phyloP scores from a whole-genome alignment of 2,888 invertebrate species.

The Ormyrus rosae region DNA sequence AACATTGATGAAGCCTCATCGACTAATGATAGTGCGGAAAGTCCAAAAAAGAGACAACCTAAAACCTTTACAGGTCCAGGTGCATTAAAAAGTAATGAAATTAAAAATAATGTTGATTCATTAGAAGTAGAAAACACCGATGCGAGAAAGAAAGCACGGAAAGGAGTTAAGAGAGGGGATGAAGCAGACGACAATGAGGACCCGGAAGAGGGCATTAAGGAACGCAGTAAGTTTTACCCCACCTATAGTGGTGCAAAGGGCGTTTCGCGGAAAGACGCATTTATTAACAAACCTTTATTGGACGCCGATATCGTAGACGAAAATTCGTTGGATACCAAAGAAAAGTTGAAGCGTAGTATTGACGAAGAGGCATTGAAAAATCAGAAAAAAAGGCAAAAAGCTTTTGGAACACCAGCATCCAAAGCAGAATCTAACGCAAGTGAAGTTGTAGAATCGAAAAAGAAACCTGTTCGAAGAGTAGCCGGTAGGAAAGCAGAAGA shows the following conservation, averaged over 20 bases:
- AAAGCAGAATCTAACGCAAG: conserved; percentile 4
- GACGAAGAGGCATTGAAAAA: conserved; percentile 56
- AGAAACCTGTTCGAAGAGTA: conserved; percentile 19
- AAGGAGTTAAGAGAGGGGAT: conserved; percentile 65
- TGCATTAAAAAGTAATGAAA: conserved; percentile 1
- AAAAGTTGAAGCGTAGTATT: conserved; percentile 52
- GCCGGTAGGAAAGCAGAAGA: conserved; percentile 46
- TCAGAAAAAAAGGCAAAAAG: conserved; percentile 48
- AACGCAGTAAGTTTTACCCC: conserved; percentile 75
- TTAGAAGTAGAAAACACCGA: conserved; percentile 46
- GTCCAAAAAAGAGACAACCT: conserved; percentile 71
- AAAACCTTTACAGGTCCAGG: conserved; percentile 29
- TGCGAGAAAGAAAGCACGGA: conserved; percentile 66
- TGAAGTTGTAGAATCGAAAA: conserved; percentile 16
- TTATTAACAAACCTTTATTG: not conserved
- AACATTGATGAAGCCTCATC: conserved; percentile 56
- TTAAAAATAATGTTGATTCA: not conserved
- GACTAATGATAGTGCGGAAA: conserved; percentile 68
- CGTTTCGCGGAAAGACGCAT: conserved; percentile 67
- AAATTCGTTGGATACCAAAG: conserved; percentile 6
- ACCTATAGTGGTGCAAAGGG: conserved; percentile 74
- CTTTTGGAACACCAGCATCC: not conserved
- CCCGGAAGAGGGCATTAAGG: conserved; percentile 19
- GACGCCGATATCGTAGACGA: conserved; percentile 62
- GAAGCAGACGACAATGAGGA: conserved; percentile 57